Evolutionary conservation across 2,113 vertebrate species (phyloP).

Genomic region (Osmerus eperlanus): DNA sequence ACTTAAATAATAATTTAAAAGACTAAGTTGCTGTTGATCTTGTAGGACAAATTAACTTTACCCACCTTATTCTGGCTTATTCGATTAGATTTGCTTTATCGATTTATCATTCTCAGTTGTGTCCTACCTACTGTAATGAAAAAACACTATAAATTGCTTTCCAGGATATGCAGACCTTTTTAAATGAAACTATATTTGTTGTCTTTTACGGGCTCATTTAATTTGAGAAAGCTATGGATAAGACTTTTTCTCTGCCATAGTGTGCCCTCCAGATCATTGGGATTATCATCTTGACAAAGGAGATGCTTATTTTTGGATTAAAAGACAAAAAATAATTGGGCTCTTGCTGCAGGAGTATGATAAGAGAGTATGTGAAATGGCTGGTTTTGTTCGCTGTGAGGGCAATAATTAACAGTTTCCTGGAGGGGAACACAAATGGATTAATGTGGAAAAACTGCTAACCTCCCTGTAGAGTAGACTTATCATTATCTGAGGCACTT

Average conservation of each 20-base stretch:
- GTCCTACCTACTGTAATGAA: too few species aligned
- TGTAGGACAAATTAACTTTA: neutral
- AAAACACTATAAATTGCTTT: too few species aligned
- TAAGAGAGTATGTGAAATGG: conserved; percentile 22
- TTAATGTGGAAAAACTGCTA: conserved; percentile 20
- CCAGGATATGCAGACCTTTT: too few species aligned
- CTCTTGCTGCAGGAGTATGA: conserved; percentile 31
- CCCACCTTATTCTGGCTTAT: neutral
- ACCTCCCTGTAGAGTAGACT: conserved; percentile 20
- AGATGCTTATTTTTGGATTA: conserved; percentile 27
- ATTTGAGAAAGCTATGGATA: too few species aligned
- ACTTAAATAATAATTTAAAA: neutral
- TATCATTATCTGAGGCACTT: conserved; percentile 22
- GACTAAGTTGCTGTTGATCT: neutral
- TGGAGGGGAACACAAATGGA: conserved; percentile 29
- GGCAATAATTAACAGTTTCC: conserved; percentile 36
- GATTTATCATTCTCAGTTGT: too few species aligned
- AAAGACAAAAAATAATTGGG: conserved; percentile 28
- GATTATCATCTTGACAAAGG: conserved; percentile 37
- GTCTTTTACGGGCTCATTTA: too few species aligned
- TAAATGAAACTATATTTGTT: too few species aligned
- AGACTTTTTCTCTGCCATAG: neutral
- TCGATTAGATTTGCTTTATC: too few species aligned
- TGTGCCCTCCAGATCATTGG: conserved; percentile 25
- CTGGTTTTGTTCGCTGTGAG: conserved; percentile 31